Base-by-base conservation (phyloP, 2,888 invertebrate species). In the Chrysolina americana region DNA sequence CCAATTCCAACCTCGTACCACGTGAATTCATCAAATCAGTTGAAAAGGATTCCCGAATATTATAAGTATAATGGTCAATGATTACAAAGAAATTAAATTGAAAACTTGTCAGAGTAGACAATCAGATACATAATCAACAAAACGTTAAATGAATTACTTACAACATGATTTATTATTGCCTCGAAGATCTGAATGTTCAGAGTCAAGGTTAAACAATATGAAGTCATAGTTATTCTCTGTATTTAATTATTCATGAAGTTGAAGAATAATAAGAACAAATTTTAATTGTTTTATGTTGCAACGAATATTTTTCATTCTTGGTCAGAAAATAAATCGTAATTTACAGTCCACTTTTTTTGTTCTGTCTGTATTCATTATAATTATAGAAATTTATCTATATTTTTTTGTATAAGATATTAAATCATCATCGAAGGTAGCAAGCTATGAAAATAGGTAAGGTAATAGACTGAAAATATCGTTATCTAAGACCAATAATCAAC, bases 171-270 rank as follows among this genome's bases (percentile, higher is more conserved):
- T n/a, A 28, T 59, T 28, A 59, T n/a, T 17, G 4, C 59, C 28
- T 59, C 36, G 59, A 59, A n/a, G 50, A 50, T 17, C 50, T 50
- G 50, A 19, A 50, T 17, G 50, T 9, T n/a, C 4, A 50, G 59
- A 28, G 59, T 59, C 59, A 36, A 59, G 59, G 59, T 59, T 23
- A n/a, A 59, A 28, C n/a, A n/a, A 8, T 59, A 59, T 59, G 59
- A 59, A 59, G 59, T 59, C 59, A 59, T 59, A 59, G 59, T 59
- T 59, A 59, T 59, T 59, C 59, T 36, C 59, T 59, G 59, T n/a
- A 59, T 36, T 59, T 11, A 6, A 17, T 59, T 28, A n/a, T 36
- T 36, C 28, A 59, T 59, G 59, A 59, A 36, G 19, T n/a, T 59
- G 15, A n/a, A 59, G 15, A 59, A 36, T 28, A 59, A n/a, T 59